A percentile compares a stretch with the other conserved stretches of the same genome.
These are phyloP conservation scores for Rynchops niger DNA, from an alignment of 2,113 vertebrate species.

Conservation along the genomic window DNA sequence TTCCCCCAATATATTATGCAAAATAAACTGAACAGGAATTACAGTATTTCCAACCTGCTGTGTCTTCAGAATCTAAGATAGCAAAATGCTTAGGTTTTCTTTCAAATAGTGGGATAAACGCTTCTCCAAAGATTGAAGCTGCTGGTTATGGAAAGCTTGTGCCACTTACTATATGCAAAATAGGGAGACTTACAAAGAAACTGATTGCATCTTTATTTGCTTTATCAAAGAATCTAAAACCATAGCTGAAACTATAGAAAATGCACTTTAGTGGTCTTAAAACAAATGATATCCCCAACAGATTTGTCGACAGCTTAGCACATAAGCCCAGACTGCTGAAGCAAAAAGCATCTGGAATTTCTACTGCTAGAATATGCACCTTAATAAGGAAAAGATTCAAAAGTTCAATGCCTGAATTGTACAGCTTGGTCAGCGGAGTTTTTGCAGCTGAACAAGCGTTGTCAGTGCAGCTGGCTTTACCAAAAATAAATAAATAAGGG, in stretches of 20 bases:
- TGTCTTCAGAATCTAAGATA: slow-evolving; percentile 68
- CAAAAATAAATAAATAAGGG: slow-evolving; percentile 58
- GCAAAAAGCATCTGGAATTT: slow-evolving; percentile 59
- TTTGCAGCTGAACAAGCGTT: slow-evolving; percentile 54
- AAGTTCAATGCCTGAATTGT: slow-evolving; percentile 55
- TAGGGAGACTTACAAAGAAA: slow-evolving; percentile 70
- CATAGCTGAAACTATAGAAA: slow-evolving; percentile 67
- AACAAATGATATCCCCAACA: slow-evolving; percentile 47
- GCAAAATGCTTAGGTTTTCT: slow-evolving; percentile 68
- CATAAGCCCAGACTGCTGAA: slow-evolving; percentile 18
- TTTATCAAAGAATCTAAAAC: slow-evolving; percentile 68
- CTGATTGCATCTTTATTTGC: slow-evolving; percentile 77
- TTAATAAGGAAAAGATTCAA: slow-evolving; percentile 56
- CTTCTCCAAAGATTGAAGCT: slow-evolving; percentile 56
- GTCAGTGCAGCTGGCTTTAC: slow-evolving; percentile 19
- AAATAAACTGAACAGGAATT: slow-evolving; percentile 71
- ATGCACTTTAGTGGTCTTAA: slow-evolving; percentile 58
- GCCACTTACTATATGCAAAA: slow-evolving; percentile 72
- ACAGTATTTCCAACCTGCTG: slow-evolving; percentile 72
- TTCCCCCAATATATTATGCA: slow-evolving; percentile 68
- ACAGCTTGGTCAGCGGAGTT: slow-evolving; percentile 67
- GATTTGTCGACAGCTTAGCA: slow-evolving; percentile 6
- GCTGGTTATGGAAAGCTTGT: slow-evolving; percentile 55
- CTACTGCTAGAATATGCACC: slow-evolving; percentile 43
- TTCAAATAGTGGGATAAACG: slow-evolving; percentile 66